Evolutionary conservation across 2,888 invertebrate species (phyloP), one percentile per base, ranked within the genome.

Genomic region (Portevinia maculata): DNA sequence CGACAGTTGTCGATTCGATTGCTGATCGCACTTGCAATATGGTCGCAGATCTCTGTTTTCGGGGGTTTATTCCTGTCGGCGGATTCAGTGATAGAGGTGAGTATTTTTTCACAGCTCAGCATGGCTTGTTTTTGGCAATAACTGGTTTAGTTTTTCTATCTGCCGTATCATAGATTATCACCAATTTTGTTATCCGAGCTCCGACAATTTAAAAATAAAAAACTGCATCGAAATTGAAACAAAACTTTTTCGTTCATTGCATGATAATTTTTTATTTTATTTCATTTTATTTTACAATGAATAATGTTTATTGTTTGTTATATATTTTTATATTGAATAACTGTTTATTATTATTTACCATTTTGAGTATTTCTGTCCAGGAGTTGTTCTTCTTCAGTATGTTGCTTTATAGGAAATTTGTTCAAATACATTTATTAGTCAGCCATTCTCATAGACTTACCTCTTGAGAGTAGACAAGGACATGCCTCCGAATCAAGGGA

Each of bases 281-380:
- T 75, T 75, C 70, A 81, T 81, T 69, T 81, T 81, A 75, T 81
- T 75, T 75, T 81, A 81, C 79, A 81, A 62, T 69, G 48, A 81
- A 75, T 81, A 69, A 50, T 75, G n/a, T 67, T 71, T 19, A 34
- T 44, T 34, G 13, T 39, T 53, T 55, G 34, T 41, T 59, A 32
- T 52, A 39, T 21, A 39, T 34, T 28, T 65, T 62, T 65, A 52
- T 67, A 34, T 21, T 67, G 60, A 32, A 74, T 74, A 74, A 74
- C 57, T 79, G 55, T 48, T 53, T 67, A 39, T 46, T 65, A 46
- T 41, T 62, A 44, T 81, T 59, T 75, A 59, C 52, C 60, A 79
- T 69, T 62, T 52, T 55, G 59, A 28, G 48, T 60, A 53, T 69
- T 48, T 39, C 34, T 53, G 44, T 52, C 62, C 44, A 39, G 19